These are phyloP conservation scores for Netelia inedita DNA, from an alignment of 2,888 invertebrate species.

Conservation along the genomic window DNA sequence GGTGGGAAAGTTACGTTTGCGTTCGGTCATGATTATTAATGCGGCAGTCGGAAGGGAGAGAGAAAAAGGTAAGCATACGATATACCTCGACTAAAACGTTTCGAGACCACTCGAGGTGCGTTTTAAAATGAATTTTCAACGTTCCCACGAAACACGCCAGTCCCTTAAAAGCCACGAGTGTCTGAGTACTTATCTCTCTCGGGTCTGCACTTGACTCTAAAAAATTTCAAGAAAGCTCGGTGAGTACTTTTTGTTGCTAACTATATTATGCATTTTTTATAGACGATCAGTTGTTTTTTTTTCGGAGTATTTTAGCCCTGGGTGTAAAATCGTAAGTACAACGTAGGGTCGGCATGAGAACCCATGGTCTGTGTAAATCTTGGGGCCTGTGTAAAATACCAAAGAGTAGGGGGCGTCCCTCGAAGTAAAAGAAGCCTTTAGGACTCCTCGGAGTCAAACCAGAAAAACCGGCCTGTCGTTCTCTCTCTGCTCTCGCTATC, in stretches of 20 bases:
- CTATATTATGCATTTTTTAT: no score
- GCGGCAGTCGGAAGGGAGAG: constrained; percentile 2
- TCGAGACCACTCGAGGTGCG: background rate
- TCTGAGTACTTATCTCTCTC: background rate
- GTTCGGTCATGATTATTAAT: constrained; percentile 51
- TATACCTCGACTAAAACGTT: constrained; percentile 7
- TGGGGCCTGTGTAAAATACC: constrained; percentile 69
- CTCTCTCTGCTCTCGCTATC: constrained; percentile 52
- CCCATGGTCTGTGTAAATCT: constrained; percentile 72
- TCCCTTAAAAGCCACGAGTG: background rate
- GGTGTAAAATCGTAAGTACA: constrained; percentile 48
- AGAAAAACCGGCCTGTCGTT: constrained; percentile 83
- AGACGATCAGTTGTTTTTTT: background rate
- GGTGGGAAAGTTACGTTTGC: constrained; percentile 36
- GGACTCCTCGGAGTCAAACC: constrained; percentile 79
- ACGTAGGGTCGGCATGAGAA: constrained; percentile 69
- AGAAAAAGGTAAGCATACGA: background rate
- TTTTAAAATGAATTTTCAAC: constrained; percentile 33
- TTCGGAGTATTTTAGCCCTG: background rate
- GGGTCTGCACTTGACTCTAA: no score
- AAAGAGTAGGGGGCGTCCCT: constrained; percentile 53
- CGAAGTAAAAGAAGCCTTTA: constrained; percentile 69
- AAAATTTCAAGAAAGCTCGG: no score
- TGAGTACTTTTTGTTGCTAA: no score
- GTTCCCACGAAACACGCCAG: constrained; percentile 22